Base-by-base conservation (phyloP, 1,140 invertebrate species). In the Phortica variegata region DNA sequence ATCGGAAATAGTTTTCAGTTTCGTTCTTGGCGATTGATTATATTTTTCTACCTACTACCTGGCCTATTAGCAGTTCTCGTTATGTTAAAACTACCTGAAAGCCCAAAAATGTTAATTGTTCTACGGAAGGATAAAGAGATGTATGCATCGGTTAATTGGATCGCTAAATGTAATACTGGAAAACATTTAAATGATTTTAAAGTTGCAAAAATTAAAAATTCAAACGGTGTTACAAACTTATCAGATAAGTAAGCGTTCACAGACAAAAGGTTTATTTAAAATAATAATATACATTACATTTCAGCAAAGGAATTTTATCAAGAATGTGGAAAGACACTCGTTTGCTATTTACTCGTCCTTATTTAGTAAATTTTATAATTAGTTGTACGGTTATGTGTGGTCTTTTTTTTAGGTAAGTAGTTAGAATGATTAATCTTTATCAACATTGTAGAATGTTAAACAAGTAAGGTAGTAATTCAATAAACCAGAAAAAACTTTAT, bases 21-120 rank as follows among this genome's bases (percentile, higher is more conserved):
- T 77, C 44, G 77, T 77, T 79, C 78, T 32, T 87, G 85, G 85
- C 73, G 83, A 17, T 63, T 85, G 10, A 84, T 84, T 60, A 57
- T 85, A 2, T 68, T 79, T 0, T 47, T 83, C 1, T 83, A 79
- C 54, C 75, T 80, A 3, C 41, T 85, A 3, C 84, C 84, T 3
- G 78, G 79, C 43, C 68, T 85, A 0, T 52, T 79, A 1, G 81
- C 80, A 1, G 79, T 78, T 15, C 38, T 80, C 1, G 56, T 78
- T 1, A 69, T 85, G 20, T 61, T 77, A 3, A 69, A 77, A 16
- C 79, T 85, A 51, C 84, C 84, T 0, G 84, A 86, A 52, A 85
- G 82, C 60, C 83, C 84, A 0, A 82, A 84, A 54, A 85, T 80
- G 57, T 70, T 84, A 1, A 63, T 85, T 3, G 52, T 74, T 5